phyloP scores from a whole-genome alignment of 2,113 vertebrate species.

The Platysternon megacephalum region DNA sequence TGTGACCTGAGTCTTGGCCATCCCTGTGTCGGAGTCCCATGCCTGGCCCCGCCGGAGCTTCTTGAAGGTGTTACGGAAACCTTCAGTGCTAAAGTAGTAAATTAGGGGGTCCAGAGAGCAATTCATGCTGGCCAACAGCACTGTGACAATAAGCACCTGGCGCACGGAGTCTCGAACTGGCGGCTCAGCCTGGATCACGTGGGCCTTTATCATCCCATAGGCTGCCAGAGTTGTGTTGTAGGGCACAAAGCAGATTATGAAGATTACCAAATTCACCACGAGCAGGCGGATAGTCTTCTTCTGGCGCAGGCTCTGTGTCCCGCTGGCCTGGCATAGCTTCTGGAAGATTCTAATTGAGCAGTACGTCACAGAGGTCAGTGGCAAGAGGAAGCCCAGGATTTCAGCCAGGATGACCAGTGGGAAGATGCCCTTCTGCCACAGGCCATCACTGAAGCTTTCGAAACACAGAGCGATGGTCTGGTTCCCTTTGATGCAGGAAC shows the following conservation, averaged over 20 bases:
- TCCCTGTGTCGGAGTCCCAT: constrained; percentile 43
- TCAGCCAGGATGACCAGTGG: constrained; percentile 79
- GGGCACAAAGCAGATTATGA: constrained; percentile 84
- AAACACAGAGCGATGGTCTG: constrained; percentile 70
- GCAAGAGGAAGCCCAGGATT: constrained; percentile 81
- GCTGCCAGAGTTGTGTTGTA: constrained; percentile 80
- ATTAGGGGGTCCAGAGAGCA: constrained; percentile 82
- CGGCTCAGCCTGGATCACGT: constrained; percentile 36
- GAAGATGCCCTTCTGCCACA: constrained; percentile 77
- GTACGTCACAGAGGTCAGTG: constrained; percentile 74
- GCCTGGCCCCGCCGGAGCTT: constrained; percentile 54
- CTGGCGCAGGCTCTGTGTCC: constrained; percentile 57
- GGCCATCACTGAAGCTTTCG: constrained; percentile 76
- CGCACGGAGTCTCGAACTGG: constrained; percentile 48
- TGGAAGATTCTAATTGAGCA: constrained; percentile 77
- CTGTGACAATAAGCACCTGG: constrained; percentile 64
- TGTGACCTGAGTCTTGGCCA: background rate
- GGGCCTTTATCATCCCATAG: constrained; percentile 79
- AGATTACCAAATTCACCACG: constrained; percentile 82
- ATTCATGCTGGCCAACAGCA: constrained; percentile 82
- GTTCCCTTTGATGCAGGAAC: constrained; percentile 40
- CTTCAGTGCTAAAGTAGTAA: constrained; percentile 86
- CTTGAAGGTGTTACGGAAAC: constrained; percentile 81
- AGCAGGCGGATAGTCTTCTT: constrained; percentile 79
- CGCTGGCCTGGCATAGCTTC: constrained; percentile 66